Conservation (phyloP, 2,797 vertebrate genomes). For the Hirundo rustica region DNA sequence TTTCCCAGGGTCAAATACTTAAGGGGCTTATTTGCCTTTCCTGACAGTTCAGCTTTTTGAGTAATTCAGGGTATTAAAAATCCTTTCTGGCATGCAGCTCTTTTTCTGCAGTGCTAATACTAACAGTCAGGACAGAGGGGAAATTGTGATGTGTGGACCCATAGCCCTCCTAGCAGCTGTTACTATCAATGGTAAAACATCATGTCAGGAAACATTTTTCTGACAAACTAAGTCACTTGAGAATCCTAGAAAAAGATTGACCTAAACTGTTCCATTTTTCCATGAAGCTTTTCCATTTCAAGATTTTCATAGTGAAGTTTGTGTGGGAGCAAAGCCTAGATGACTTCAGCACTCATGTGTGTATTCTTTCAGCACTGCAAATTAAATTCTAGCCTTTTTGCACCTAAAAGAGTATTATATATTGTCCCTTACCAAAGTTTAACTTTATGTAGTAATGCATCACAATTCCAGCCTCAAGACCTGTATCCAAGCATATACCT, state of each 20-base stretch:
- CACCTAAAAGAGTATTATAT: not conserved
- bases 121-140: not conserved
- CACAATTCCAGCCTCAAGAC: not conserved
- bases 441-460: not conserved
- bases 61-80: not conserved
- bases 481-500: not conserved
- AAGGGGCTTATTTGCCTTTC: not conserved
- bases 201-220: not conserved
- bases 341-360: not conserved
- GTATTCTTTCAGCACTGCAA: not conserved
- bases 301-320: not conserved
- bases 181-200: not conserved
- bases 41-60: not conserved
- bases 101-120: not conserved
- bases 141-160: not conserved
- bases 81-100: not conserved
- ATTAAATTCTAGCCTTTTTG: not conserved
- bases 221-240: not conserved
- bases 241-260: not conserved
- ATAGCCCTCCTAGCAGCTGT: not conserved
- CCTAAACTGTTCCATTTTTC: not conserved
- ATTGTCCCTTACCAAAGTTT: not conserved
- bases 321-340: constrained; percentile 14
- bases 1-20: not conserved
- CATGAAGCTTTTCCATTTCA: not conserved